Evolutionary conservation across 2,797 vertebrate genomes (phyloP).

Genomic region (Allobates femoralis): DNA sequence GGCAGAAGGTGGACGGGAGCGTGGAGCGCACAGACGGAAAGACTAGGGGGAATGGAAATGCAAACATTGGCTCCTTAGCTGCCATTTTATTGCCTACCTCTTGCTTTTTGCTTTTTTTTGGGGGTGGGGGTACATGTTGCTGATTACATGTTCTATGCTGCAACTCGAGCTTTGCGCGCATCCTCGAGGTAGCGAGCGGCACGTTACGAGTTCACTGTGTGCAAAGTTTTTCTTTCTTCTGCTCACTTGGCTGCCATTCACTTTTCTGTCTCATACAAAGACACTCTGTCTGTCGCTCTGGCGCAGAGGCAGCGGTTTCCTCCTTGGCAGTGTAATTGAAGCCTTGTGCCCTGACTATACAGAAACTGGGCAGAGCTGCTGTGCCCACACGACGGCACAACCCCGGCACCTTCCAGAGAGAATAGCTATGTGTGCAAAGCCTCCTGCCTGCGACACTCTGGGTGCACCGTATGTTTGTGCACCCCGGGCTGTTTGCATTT

Average conservation of each 20-base stretch:
- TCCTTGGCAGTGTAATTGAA: conserved; percentile 72
- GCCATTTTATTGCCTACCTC: conserved; percentile 34
- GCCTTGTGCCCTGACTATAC: conserved; percentile 66
- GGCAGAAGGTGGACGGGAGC: conserved; percentile 43
- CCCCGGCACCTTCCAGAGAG: background rate
- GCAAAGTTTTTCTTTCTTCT: conserved; percentile 29
- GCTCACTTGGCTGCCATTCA: conserved; percentile 19
- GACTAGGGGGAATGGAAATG: conserved; percentile 51
- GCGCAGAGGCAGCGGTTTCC: conserved; percentile 76
- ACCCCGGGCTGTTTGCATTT: background rate
- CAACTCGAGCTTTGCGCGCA: background rate
- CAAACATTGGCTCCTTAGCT: conserved; percentile 35
- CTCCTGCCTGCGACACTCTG: background rate
- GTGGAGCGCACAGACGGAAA: conserved; percentile 45
- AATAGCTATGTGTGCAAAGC: background rate
- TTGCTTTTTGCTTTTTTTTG: background rate
- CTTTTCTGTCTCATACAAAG: conserved; percentile 68
- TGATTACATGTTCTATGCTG: background rate
- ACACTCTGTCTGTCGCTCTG: conserved; percentile 76
- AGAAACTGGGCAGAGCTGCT: conserved; percentile 36
- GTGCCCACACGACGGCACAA: conserved; percentile 30
- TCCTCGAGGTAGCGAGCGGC: background rate
- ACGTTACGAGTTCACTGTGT: conserved; percentile 10
- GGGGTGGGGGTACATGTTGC: background rate
- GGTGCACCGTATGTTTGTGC: background rate